Conservation (phyloP, 2,113 vertebrate species). For the Anser cygnoides region DNA sequence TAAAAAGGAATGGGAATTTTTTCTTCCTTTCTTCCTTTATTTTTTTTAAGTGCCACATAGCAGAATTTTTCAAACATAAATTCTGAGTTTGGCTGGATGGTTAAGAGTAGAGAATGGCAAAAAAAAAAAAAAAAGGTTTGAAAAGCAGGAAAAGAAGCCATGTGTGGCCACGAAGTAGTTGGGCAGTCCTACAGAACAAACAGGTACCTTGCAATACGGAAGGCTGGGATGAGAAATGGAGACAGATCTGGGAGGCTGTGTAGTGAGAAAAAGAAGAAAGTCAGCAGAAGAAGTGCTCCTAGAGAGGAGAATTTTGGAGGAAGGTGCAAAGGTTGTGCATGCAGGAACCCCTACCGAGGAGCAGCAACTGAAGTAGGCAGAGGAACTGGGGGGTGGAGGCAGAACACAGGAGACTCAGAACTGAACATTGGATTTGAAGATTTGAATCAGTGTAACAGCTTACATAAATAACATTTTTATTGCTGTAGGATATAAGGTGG, state of each 20-base stretch:
- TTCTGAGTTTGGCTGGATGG: background rate
- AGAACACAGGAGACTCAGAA: background rate
- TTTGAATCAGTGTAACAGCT: background rate
- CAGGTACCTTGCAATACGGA: background rate
- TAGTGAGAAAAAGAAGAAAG: background rate
- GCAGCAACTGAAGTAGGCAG: background rate
- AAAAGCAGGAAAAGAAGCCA: background rate
- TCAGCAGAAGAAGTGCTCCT: background rate
- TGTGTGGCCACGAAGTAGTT: background rate
- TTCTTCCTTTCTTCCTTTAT: background rate
- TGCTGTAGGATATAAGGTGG: slow-evolving; percentile 88
- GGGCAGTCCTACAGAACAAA: background rate
- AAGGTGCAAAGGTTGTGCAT: background rate
- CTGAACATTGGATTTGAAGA: background rate
- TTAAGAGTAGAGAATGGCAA: background rate
- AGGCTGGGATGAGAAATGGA: background rate
- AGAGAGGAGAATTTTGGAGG: background rate
- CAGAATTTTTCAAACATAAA: background rate
- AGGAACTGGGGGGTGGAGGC: background rate
- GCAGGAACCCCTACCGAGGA: background rate
- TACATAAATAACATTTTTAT: background rate
- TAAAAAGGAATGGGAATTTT: background rate
- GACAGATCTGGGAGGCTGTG: background rate
- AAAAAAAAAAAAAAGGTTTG: background rate
- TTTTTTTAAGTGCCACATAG: background rate